Percentiles rank a stretch among this genome's conserved stretches.
These are phyloP conservation scores for Elanus axillaris DNA, from an alignment of 2,113 vertebrate genomes.

Conservation along the genomic window DNA sequence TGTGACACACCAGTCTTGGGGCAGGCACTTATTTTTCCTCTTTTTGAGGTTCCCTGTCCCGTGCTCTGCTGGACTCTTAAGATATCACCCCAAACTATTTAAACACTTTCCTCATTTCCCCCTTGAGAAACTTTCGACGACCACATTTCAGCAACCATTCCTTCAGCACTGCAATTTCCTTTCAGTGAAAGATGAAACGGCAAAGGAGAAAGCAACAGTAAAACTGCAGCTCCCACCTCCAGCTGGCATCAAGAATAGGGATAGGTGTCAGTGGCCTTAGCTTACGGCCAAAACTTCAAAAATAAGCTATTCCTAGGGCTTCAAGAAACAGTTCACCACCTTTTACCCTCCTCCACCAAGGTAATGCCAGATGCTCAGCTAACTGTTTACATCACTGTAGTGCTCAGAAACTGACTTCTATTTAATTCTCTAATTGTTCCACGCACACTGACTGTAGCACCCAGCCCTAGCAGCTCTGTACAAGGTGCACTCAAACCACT, in stretches of 20 bases:
- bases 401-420: not conserved
- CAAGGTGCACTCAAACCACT: not conserved
- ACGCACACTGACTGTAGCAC: not conserved
- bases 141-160: fast-evolving
- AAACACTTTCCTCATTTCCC: not conserved
- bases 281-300: fast-evolving
- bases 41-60: not conserved
- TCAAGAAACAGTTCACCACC: not conserved
- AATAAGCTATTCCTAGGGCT: not conserved
- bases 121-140: not conserved
- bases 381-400: fast-evolving
- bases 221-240: not conserved
- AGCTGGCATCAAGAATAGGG: fast-evolving
- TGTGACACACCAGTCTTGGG: not conserved
- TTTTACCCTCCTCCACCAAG: not conserved
- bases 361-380: not conserved
- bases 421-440: not conserved
- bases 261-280: fast-evolving
- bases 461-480: not conserved
- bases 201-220: not conserved
- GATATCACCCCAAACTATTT: not conserved
- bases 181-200: not conserved
- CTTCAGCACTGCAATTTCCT: not conserved
- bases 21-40: not conserved
- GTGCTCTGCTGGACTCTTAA: fast-evolving